phyloP scores from a whole-genome alignment of 2,888 invertebrate genomes.

The Carpatolechia fugitivella region DNA sequence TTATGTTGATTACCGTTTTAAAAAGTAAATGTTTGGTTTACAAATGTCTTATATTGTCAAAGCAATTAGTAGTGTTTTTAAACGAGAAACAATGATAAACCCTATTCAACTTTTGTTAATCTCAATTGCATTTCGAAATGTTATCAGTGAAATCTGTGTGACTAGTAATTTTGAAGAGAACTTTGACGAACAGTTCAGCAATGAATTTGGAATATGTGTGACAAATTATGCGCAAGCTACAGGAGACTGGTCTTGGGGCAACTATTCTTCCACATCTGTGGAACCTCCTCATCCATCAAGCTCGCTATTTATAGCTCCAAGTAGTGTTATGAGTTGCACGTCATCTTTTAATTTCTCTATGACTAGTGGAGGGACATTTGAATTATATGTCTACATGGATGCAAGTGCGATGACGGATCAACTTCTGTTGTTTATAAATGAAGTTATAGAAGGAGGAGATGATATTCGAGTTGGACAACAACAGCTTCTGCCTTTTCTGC shows the following conservation, averaged over 20 bases:
- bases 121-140: not conserved
- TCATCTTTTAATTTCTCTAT: conserved; percentile 35
- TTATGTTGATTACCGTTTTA: not conserved
- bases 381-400: conserved; percentile 44
- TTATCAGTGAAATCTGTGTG: not conserved
- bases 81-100: not conserved
- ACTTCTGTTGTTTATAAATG: conserved; percentile 38
- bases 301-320: conserved; percentile 34
- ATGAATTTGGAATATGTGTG: not conserved
- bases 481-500: conserved; percentile 7
- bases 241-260: conserved; percentile 34
- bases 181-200: not conserved
- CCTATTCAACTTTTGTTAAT: not conserved
- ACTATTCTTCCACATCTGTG: conserved; percentile 30
- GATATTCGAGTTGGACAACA: conserved; percentile 22
- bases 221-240: not conserved
- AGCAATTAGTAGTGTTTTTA: not conserved
- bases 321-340: conserved; percentile 27
- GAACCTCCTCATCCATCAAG: conserved; percentile 33
- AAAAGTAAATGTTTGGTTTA: not conserved
- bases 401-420: conserved; percentile 29
- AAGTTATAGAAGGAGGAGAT: conserved; percentile 20
- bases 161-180: not conserved
- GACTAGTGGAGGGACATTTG: conserved; percentile 36
- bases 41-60: not conserved